These are phyloP conservation scores for Bucco capensis DNA, from an alignment of 2,113 vertebrate species.

Conservation along the genomic window DNA sequence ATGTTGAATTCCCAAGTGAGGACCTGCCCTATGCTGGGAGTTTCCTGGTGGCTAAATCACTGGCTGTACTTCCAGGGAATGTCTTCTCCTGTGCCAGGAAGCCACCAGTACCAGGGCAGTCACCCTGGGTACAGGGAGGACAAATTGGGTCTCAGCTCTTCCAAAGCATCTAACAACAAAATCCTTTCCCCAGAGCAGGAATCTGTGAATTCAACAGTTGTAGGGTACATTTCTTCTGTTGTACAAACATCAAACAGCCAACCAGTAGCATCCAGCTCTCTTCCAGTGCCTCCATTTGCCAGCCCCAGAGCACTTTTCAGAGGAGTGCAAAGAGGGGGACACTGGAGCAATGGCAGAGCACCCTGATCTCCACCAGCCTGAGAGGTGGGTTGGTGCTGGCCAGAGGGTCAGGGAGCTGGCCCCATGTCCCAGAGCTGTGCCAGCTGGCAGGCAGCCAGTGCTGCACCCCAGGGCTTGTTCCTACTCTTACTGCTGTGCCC, in stretches of 20 bases:
- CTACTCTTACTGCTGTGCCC: background rate
- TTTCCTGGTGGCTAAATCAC: background rate
- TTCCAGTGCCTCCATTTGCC: background rate
- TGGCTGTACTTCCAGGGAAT: background rate
- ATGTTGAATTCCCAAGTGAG: background rate
- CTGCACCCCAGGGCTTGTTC: background rate
- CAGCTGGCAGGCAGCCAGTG: background rate
- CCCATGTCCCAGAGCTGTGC: fast-evolving
- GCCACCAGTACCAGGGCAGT: fast-evolving
- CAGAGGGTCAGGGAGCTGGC: background rate
- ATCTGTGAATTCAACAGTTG: background rate
- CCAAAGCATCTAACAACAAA: background rate
- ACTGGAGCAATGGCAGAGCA: fast-evolving
- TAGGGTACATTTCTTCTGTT: background rate
- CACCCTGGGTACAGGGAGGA: background rate
- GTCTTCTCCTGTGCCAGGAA: background rate
- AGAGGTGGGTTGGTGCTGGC: background rate
- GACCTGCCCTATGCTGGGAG: background rate
- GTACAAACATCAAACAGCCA: background rate
- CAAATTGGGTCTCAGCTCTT: background rate
- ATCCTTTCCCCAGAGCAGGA: background rate
- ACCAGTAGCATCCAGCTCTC: background rate
- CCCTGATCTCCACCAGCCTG: background rate
- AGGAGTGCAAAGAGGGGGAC: background rate
- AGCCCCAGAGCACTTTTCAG: background rate